Conservation (phyloP, 2,113 vertebrate genomes). For the Pygoscelis adeliae region DNA sequence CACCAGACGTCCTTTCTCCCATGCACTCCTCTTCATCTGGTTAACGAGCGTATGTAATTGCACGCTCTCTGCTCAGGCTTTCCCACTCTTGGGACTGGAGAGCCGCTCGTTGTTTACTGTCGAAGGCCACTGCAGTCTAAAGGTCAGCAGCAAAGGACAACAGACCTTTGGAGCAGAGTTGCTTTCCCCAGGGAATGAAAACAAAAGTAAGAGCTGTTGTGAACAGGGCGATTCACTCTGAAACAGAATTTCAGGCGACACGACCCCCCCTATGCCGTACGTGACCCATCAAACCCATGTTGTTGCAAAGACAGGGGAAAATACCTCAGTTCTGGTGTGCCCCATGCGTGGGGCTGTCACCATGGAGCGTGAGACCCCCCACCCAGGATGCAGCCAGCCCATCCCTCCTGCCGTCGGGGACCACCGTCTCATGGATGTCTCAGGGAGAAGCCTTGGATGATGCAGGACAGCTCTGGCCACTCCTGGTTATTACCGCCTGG, state of each 20-base stretch:
- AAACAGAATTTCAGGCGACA: neutral
- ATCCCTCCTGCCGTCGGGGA: neutral
- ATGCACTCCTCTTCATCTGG: neutral
- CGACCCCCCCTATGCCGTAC: rapidly evolving
- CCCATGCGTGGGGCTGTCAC: rapidly evolving
- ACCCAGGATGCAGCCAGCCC: neutral
- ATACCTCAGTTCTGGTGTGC: neutral
- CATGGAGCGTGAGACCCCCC: neutral
- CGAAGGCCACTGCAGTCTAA: neutral
- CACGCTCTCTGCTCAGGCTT: neutral
- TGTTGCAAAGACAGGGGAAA: neutral
- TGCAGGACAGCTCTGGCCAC: neutral
- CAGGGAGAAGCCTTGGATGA: neutral
- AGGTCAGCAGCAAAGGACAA: slow-evolving; percentile 24
- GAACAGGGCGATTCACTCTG: neutral
- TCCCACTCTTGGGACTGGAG: neutral
- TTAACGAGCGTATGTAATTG: neutral
- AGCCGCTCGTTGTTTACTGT: neutral
- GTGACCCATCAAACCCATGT: rapidly evolving
- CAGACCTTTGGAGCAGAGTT: slow-evolving; percentile 38
- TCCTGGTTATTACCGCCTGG: neutral
- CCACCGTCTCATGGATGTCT: rapidly evolving
- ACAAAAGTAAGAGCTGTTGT: neutral
- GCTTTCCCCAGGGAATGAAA: neutral
- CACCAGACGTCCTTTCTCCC: neutral